Percentiles rank a stretch among this genome's conserved stretches.
phyloP scores from a whole-genome alignment of 2,888 invertebrate genomes.

The Microdon myrmicae region DNA sequence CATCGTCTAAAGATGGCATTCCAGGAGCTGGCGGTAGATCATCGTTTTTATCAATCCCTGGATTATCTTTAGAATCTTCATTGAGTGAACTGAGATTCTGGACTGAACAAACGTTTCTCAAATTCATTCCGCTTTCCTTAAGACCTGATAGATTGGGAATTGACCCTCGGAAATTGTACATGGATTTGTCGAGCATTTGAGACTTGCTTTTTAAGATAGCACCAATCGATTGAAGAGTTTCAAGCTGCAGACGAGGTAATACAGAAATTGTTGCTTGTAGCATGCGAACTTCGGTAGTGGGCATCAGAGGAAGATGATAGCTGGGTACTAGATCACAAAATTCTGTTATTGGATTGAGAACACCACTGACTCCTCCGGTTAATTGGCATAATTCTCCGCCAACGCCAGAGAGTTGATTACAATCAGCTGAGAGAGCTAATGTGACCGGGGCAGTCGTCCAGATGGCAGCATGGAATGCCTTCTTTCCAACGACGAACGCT shows the following conservation, averaged over 20 bases:
- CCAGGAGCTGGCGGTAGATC: slow-evolving; percentile 50
- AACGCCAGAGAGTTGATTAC: slow-evolving; percentile 69
- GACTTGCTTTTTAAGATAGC: slow-evolving; percentile 71
- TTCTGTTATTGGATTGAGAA: slow-evolving; percentile 80
- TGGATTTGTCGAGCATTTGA: slow-evolving; percentile 65
- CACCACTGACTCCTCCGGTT: slow-evolving; percentile 76
- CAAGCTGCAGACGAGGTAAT: slow-evolving; percentile 78
- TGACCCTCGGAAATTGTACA: slow-evolving; percentile 66
- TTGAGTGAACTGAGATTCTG: slow-evolving; percentile 64
- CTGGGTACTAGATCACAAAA: slow-evolving; percentile 82
- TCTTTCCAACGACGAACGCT: slow-evolving; percentile 74
- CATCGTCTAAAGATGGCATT: slow-evolving; percentile 68
- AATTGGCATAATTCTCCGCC: slow-evolving; percentile 69
- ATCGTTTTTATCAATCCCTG: slow-evolving; percentile 25
- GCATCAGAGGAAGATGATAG: slow-evolving; percentile 71
- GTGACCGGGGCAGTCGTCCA: slow-evolving; percentile 79
- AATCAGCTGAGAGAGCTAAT: slow-evolving; percentile 73
- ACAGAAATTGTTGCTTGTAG: slow-evolving; percentile 84
- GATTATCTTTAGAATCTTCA: slow-evolving; percentile 57
- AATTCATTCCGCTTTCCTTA: slow-evolving; percentile 58
- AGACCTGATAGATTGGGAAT: slow-evolving; percentile 64
- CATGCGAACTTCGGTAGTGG: slow-evolving; percentile 72
- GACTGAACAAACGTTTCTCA: slow-evolving; percentile 69
- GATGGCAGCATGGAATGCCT: slow-evolving; percentile 79
- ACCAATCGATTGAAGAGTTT: slow-evolving; percentile 79